A percentile compares a stretch with the other conserved stretches of the same genome.
These are phyloP conservation scores for Tethya wilhelma DNA, from an alignment of 37 sponge, comb jelly and placozoan species.

Conservation along the genomic window DNA sequence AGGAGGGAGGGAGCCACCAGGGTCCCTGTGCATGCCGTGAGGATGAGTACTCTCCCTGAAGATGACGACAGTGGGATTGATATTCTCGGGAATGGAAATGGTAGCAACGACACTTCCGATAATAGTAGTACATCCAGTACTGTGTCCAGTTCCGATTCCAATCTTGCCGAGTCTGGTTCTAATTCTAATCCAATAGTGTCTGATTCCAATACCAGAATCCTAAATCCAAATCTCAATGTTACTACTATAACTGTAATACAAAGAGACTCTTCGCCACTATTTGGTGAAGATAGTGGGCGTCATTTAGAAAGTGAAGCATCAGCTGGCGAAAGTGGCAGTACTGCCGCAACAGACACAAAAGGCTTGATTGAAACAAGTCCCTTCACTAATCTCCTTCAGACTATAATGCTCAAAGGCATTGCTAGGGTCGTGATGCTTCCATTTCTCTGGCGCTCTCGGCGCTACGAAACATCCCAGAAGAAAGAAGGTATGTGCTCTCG, in stretches of 20 bases:
- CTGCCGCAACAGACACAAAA: too few species aligned
- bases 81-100: constrained; percentile 23
- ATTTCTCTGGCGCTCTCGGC: neutral
- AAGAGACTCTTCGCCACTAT: too few species aligned
- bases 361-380: too few species aligned
- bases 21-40: constrained; percentile 3
- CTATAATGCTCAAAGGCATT: neutral
- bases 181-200: neutral
- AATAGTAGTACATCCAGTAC: neutral
- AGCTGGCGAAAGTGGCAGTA: too few species aligned
- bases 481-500: too few species aligned
- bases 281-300: too few species aligned
- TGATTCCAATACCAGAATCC: neutral
- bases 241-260: too few species aligned
- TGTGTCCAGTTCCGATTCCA: constrained; percentile 14
- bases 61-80: constrained; percentile 59
- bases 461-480: too few species aligned
- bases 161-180: neutral
- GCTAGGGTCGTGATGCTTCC: constrained; percentile 8
- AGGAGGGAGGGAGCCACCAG: neutral
- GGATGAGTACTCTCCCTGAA: constrained; percentile 26
- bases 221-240: too few species aligned
- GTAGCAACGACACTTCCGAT: neutral
- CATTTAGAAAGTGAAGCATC: too few species aligned
- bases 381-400: too few species aligned